Percentiles rank a stretch among this genome's conserved stretches.
Evolutionary conservation across 2,888 invertebrate genomes (phyloP).

Genomic region (Campoletis raptor): DNA sequence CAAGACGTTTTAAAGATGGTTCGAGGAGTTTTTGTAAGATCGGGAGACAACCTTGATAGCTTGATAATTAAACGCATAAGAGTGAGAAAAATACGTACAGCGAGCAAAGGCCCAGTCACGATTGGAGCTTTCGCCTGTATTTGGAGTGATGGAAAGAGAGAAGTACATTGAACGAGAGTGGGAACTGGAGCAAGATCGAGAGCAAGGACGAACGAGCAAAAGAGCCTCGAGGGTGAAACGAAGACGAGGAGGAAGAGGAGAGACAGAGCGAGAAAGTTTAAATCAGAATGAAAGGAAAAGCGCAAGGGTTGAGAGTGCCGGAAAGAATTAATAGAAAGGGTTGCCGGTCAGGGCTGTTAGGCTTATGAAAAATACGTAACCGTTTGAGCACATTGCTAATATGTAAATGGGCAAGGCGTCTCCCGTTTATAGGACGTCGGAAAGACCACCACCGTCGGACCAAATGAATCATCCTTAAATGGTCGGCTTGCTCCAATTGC

Average conservation of each 20-base stretch:
- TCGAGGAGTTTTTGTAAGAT: not conserved
- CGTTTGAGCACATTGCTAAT: constrained; percentile 52
- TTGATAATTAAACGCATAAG: constrained; percentile 49
- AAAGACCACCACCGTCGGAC: constrained; percentile 45
- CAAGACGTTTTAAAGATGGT: constrained; percentile 26
- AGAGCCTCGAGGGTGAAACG: constrained; percentile 15
- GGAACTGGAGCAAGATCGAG: constrained; percentile 59
- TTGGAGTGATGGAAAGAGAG: constrained; percentile 13
- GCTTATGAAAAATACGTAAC: constrained; percentile 40
- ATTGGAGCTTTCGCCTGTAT: constrained; percentile 35
- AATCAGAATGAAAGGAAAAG: constrained; percentile 60
- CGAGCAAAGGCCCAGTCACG: constrained; percentile 43
- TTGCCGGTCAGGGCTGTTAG: constrained; percentile 51
- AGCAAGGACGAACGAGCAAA: constrained; percentile 47
- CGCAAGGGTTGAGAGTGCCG: constrained; percentile 46
- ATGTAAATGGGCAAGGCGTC: constrained; percentile 31
- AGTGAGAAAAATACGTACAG: constrained; percentile 26
- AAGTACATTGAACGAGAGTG: constrained; percentile 13
- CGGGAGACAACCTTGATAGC: constrained; percentile 39
- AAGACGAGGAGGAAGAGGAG: constrained; percentile 13
- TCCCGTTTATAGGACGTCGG: constrained; percentile 14
- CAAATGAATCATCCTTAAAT: constrained; percentile 77
- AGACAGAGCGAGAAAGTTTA: constrained; percentile 3
- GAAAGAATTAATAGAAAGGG: constrained; percentile 9
- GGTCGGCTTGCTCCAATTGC: constrained; percentile 75